Evolutionary conservation across 2,113 vertebrate species (phyloP), one percentile per base, ranked within the genome.

Genomic region (Tupaia tana): DNA sequence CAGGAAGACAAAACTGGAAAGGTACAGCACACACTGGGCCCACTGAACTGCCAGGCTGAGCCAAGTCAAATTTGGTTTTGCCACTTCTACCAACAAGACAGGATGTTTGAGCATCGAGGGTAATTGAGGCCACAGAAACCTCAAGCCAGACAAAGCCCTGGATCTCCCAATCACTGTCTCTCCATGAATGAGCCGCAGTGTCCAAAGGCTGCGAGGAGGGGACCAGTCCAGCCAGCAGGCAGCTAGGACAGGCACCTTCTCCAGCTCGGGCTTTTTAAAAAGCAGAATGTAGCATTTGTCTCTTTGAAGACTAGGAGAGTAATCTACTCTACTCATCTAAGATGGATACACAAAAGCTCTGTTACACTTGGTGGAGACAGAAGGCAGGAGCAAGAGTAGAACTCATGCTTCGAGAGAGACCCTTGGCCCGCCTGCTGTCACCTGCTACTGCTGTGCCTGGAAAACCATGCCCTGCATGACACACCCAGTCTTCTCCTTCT

Each of bases 341-440:
- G 74, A 69, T 22, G 6, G 70, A n/a, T 12, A 66, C 66, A 25
- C 54, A 70, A 31, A 77, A 85, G n/a, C 82, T 74, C 73, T 0
- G 2, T 4, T 71, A 67, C 8, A 7, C 54, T 89, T 20, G 52
- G 84, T 3, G 22, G 69, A 73, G 80, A 56, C 34, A 83, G 63
- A 88, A 70, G 71, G 27, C 63, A 20, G 71, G 61, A 27, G 67
- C n/a, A 4, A 75, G 58, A 77, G 20, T 12, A 73, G 90, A 54
- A 29, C 89, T 19, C 14, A 4, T 0, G 7, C 24, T 59, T 24
- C 25, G 78, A 27, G 16, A 54, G 58, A 75, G 18, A 58, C 43
- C 12, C 15, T 22, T 1, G 0, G 13, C 16, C 80, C 8, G 9
- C 29, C 63, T 43, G 20, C 10, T 1, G 9, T 24, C 29, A 0